Percentiles rank a stretch among this genome's conserved stretches.
Evolutionary conservation across 2,797 vertebrate species (phyloP).

Genomic region (Moxostoma hubbsi): DNA sequence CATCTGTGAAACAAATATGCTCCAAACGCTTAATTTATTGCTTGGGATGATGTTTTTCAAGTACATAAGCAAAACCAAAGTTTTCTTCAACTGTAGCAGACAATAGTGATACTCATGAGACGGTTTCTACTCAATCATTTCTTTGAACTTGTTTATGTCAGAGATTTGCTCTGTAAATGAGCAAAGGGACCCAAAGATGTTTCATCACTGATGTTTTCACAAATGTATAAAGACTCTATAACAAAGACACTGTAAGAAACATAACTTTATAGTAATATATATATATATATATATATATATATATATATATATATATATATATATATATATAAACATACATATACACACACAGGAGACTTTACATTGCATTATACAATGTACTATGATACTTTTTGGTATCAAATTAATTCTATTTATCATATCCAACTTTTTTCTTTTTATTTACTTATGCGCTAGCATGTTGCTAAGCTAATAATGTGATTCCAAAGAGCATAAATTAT

Average conservation of each 20-base stretch:
- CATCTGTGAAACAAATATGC: not conserved
- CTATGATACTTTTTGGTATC: no score
- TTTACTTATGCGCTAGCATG: no score
- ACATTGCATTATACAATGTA: no score
- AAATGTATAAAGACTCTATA: not conserved
- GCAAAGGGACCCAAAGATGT: not conserved
- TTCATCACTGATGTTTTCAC: constrained; percentile 1
- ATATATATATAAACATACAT: no score
- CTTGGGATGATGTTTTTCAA: not conserved
- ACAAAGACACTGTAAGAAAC: not conserved
- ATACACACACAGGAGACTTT: no score
- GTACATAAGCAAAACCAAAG: constrained; percentile 14
- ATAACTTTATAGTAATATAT: not conserved
- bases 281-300: no score
- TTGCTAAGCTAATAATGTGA: no score
- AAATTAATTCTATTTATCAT: no score
- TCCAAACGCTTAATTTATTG: not conserved
- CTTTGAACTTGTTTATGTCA: constrained; percentile 23
- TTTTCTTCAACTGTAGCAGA: constrained; percentile 23
- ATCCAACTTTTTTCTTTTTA: no score
- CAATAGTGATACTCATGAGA: constrained; percentile 30
- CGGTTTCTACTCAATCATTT: constrained; percentile 15
- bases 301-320: no score
- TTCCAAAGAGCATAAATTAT: no score
- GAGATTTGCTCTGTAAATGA: not conserved